Percentiles rank a stretch among this genome's conserved stretches.
Evolutionary conservation across 1,140 invertebrate genomes (phyloP).

Genomic region (Dreissena rostriformis): DNA sequence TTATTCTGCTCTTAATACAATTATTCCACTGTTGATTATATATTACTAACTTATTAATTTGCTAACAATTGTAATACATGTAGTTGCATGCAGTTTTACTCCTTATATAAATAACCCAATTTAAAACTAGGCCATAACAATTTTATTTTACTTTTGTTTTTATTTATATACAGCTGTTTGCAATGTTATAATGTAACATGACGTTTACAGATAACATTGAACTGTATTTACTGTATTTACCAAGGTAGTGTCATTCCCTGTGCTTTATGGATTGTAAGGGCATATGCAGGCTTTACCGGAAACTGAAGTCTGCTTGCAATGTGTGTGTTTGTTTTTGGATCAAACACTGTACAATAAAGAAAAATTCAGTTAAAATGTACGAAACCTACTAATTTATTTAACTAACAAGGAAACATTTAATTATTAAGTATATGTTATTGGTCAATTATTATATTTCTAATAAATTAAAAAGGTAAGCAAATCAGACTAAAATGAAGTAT

Average conservation of each 20-base stretch:
- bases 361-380: not conserved
- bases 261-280: conserved; percentile 39
- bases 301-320: conserved; percentile 5
- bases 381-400: not conserved
- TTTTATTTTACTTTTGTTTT: not conserved
- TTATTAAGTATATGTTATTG: not conserved
- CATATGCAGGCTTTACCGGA: conserved; percentile 29
- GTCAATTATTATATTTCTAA: not conserved
- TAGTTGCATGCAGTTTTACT: not conserved
- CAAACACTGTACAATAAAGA: conserved; percentile 18
- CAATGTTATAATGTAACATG: not conserved
- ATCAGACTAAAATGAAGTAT: not conserved
- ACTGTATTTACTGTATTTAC: not conserved
- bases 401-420: not conserved
- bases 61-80: not conserved
- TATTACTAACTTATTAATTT: not conserved
- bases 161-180: not conserved
- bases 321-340: not conserved
- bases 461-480: not conserved
- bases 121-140: not conserved
- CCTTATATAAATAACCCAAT: not conserved
- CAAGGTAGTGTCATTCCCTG: conserved; percentile 42
- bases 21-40: not conserved
- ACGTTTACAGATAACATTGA: not conserved
- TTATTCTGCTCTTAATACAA: too few species aligned